phyloP scores from a whole-genome alignment of 2,888 invertebrate species.

The Steinernema carpocapsae region DNA sequence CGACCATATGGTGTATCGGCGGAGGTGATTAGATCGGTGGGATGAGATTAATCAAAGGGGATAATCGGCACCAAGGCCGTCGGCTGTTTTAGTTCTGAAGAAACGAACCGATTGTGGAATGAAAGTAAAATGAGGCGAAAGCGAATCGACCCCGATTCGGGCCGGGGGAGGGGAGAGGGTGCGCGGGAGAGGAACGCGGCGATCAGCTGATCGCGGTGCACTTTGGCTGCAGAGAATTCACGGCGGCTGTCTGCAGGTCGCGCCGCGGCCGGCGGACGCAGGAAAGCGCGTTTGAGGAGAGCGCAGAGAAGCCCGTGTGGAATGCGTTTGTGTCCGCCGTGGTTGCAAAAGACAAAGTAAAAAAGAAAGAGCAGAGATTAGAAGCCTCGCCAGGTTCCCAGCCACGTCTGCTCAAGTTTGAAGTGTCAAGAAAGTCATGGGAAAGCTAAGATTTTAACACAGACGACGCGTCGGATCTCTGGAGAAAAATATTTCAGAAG shows the following conservation, averaged over 20 bases:
- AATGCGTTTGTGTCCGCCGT: not conserved
- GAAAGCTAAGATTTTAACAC: not conserved
- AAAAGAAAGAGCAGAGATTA: too few species aligned
- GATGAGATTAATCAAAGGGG: slow-evolving; percentile 28
- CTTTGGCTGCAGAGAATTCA: slow-evolving; percentile 12
- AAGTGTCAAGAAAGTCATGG: not conserved
- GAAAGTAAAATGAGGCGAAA: slow-evolving; percentile 35
- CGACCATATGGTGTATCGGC: slow-evolving; percentile 25
- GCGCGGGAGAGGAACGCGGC: not conserved
- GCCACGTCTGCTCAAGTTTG: not conserved
- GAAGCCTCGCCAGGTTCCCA: too few species aligned
- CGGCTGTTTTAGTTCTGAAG: not conserved
- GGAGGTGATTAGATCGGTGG: slow-evolving; percentile 2
- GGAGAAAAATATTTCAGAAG: too few species aligned
- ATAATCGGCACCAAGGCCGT: slow-evolving; percentile 31
- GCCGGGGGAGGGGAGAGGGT: not conserved
- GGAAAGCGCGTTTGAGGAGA: not conserved
- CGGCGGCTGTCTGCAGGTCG: slow-evolving; percentile 15
- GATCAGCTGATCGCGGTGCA: slow-evolving; percentile 31
- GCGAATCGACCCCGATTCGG: slow-evolving; percentile 26
- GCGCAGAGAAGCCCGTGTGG: slow-evolving; percentile 8
- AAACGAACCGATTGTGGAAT: slow-evolving; percentile 19
- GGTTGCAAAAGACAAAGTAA: too few species aligned
- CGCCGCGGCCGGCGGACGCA: not conserved
- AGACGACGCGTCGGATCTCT: too few species aligned